Percentiles rank a stretch among this genome's conserved stretches.
phyloP scores from a whole-genome alignment of 2,888 invertebrate species.

The Eueremaeus valkanovi region DNA sequence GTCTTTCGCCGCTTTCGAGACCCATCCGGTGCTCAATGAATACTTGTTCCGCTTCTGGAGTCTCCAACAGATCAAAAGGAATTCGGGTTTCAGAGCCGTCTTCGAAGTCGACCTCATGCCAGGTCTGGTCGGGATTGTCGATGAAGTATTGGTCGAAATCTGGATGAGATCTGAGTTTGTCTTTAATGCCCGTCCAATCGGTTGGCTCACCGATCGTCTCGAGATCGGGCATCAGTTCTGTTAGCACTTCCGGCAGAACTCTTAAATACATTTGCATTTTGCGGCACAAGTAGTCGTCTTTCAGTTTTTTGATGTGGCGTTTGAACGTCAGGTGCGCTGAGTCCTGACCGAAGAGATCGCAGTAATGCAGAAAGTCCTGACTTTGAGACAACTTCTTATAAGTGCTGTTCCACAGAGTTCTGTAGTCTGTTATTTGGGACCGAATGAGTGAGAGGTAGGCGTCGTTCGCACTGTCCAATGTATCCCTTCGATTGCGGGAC shows the following conservation, averaged over 20 bases:
- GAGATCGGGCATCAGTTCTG: conserved; percentile 73
- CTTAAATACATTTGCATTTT: conserved; percentile 72
- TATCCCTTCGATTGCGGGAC: conserved; percentile 75
- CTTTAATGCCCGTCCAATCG: conserved; percentile 82
- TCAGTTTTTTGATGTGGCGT: conserved; percentile 71
- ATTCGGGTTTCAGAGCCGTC: conserved; percentile 69
- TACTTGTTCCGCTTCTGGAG: conserved; percentile 83
- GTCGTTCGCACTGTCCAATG: conserved; percentile 82
- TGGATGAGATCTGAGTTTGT: conserved; percentile 81
- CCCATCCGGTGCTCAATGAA: conserved; percentile 87
- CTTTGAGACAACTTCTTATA: conserved; percentile 79
- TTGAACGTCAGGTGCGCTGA: conserved; percentile 73
- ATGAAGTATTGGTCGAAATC: conserved; percentile 91
- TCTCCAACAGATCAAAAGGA: conserved; percentile 85
- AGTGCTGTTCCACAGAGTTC: conserved; percentile 80
- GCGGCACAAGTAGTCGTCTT: conserved; percentile 73
- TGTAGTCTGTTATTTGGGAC: conserved; percentile 62
- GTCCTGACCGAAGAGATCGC: conserved; percentile 81
- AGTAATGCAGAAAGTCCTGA: conserved; percentile 80
- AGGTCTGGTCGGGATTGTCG: conserved; percentile 71
- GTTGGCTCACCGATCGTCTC: conserved; percentile 65
- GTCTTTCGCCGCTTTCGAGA: conserved; percentile 83
- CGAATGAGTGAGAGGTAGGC: conserved; percentile 81
- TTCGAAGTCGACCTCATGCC: conserved; percentile 68
- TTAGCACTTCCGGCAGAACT: conserved; percentile 69